A percentile compares a stretch with the other conserved stretches of the same genome.
Conservation (phyloP, 2,113 vertebrate species). For the Ia io region DNA sequence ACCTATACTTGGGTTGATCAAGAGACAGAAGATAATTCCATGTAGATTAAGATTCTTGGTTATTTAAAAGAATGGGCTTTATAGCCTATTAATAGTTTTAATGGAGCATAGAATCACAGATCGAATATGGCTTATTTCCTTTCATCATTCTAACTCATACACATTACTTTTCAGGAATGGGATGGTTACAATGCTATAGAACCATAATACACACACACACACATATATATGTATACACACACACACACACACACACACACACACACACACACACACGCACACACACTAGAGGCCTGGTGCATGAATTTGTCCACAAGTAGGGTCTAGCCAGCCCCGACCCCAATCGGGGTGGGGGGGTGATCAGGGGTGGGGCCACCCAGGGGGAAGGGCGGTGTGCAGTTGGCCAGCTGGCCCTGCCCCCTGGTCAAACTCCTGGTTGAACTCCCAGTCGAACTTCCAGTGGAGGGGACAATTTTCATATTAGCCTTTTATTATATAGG, state of each 20-base stretch:
- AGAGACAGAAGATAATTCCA: neutral
- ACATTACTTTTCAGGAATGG: neutral
- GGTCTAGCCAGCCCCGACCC: too few relatives aligned
- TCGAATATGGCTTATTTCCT: neutral
- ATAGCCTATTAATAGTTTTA: neutral
- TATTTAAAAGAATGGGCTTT: neutral
- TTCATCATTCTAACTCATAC: neutral
- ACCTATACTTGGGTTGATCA: neutral
- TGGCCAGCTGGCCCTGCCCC: too few relatives aligned
- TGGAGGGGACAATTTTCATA: too few relatives aligned
- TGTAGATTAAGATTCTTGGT: neutral
- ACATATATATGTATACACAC: too few relatives aligned
- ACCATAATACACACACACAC: neutral
- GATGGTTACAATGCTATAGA: neutral
- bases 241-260: fast-evolving
- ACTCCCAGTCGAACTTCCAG: too few relatives aligned
- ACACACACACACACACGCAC: too few relatives aligned
- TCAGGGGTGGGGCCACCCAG: too few relatives aligned
- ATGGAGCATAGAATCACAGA: neutral
- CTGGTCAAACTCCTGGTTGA: too few relatives aligned
- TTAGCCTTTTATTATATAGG: too few relatives aligned
- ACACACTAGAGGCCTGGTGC: too few relatives aligned
- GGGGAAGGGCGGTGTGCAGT: too few relatives aligned
- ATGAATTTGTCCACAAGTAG: too few relatives aligned
- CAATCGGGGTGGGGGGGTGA: fast-evolving